Percentiles rank a stretch among this genome's conserved stretches.
Conservation (phyloP, 2,113 vertebrate genomes). For the Hydrolagus affinis region DNA sequence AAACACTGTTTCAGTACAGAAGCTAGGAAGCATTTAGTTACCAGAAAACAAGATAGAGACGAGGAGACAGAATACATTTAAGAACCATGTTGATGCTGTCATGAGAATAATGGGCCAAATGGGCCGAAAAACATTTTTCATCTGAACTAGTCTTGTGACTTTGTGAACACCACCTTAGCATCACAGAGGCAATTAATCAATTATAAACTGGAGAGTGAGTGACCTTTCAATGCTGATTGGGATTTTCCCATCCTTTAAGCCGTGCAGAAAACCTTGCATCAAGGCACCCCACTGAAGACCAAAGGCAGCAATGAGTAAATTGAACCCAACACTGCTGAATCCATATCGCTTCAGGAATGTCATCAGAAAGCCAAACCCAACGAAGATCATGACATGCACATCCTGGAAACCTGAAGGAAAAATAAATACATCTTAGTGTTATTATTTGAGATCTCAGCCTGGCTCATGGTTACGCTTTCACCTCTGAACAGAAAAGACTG, state of each 20-base stretch:
- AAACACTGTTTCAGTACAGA: too few species aligned
- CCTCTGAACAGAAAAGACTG: too few species aligned
- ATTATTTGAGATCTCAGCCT: neutral
- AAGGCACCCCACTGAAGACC: slow-evolving; percentile 88
- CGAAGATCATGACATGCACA: slow-evolving; percentile 93
- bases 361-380: slow-evolving; percentile 95
- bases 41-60: too few species aligned
- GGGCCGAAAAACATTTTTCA: too few species aligned
- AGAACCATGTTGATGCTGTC: too few species aligned
- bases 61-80: too few species aligned
- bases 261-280: slow-evolving; percentile 68
- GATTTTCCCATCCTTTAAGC: slow-evolving; percentile 45
- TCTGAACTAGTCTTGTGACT: too few species aligned
- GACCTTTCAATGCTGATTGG: slow-evolving; percentile 57
- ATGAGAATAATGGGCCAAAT: too few species aligned
- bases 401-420: slow-evolving; percentile 79
- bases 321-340: slow-evolving; percentile 84
- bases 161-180: too few species aligned
- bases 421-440: slow-evolving; percentile 25
- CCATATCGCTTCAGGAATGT: slow-evolving; percentile 91
- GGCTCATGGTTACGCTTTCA: too few species aligned
- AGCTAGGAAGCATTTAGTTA: too few species aligned
- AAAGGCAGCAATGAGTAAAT: slow-evolving; percentile 79
- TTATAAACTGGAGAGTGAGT: neutral
- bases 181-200: neutral